A percentile compares a stretch with the other conserved stretches of the same genome.
Conservation (phyloP, 2,113 vertebrate genomes). For the Urocitellus parryii region DNA sequence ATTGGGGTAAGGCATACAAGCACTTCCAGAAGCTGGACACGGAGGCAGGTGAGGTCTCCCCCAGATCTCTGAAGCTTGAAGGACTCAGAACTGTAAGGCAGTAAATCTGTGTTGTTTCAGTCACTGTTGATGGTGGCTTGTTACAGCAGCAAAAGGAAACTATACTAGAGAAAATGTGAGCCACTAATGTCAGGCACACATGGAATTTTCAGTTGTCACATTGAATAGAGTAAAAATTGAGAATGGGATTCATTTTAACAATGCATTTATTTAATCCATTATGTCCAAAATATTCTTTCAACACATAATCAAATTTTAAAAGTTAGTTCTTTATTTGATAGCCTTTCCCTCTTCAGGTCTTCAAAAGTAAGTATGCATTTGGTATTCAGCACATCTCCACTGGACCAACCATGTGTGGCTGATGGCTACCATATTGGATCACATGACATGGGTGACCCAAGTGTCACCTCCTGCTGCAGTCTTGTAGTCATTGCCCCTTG, state of each 20-base stretch:
- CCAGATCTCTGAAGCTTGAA: not conserved
- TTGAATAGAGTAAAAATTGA: not conserved
- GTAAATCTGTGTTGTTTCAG: not conserved
- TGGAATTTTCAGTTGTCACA: not conserved
- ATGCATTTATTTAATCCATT: not conserved
- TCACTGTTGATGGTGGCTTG: not conserved
- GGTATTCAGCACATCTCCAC: not conserved
- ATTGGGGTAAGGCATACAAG: not conserved
- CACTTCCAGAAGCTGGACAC: not conserved
- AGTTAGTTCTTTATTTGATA: not conserved
- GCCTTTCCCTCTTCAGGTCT: not conserved
- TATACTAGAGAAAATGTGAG: not conserved
- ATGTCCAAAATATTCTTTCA: conserved; percentile 12
- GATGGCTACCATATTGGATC: not conserved
- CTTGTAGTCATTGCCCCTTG: not conserved
- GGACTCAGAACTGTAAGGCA: not conserved
- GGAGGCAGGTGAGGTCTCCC: not conserved
- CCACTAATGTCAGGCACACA: not conserved
- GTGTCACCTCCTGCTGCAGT: not conserved
- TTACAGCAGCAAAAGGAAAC: not conserved
- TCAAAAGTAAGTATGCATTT: not conserved
- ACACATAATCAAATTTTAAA: conserved; percentile 3
- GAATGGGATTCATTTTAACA: not conserved
- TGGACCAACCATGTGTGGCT: not conserved
- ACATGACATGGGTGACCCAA: not conserved